phyloP scores from a whole-genome alignment of 2,888 invertebrate species.

The Embidobia sp. region DNA sequence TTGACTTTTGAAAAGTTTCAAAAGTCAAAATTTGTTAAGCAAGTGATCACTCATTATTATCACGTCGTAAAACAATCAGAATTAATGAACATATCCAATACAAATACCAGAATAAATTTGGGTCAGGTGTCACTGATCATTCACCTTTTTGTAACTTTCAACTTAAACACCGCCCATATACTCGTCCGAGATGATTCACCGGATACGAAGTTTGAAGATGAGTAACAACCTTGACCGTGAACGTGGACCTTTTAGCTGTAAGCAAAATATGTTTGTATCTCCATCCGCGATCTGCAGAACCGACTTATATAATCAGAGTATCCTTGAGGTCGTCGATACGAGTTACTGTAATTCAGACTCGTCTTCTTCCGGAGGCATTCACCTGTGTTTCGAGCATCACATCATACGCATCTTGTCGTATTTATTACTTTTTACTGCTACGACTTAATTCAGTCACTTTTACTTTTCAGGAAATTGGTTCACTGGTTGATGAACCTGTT shows the following conservation, averaged over 20 bases:
- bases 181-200: constrained; percentile 66
- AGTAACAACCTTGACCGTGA: constrained; percentile 74
- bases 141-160: constrained; percentile 43
- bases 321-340: constrained; percentile 67
- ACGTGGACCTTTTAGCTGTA: constrained; percentile 64
- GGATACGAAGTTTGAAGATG: constrained; percentile 69
- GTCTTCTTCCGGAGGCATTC: constrained; percentile 62
- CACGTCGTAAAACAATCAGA: too few species aligned
- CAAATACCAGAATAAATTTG: constrained; percentile 1
- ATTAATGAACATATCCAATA: too few species aligned
- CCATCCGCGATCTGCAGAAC: constrained; percentile 67
- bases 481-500: too few species aligned
- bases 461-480: too few species aligned
- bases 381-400: constrained; percentile 35
- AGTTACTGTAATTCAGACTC: constrained; percentile 42
- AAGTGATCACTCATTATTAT: too few species aligned
- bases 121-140: constrained; percentile 30
- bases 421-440: not conserved
- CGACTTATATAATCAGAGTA: constrained; percentile 66
- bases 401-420: not conserved
- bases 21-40: too few species aligned
- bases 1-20: too few species aligned
- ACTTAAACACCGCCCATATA: constrained; percentile 26
- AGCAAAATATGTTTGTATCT: constrained; percentile 69
- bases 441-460: not conserved